A percentile compares a stretch with the other conserved stretches of the same genome.
Evolutionary conservation across 2,113 vertebrate species (phyloP).

Genomic region (Mugil cephalus): DNA sequence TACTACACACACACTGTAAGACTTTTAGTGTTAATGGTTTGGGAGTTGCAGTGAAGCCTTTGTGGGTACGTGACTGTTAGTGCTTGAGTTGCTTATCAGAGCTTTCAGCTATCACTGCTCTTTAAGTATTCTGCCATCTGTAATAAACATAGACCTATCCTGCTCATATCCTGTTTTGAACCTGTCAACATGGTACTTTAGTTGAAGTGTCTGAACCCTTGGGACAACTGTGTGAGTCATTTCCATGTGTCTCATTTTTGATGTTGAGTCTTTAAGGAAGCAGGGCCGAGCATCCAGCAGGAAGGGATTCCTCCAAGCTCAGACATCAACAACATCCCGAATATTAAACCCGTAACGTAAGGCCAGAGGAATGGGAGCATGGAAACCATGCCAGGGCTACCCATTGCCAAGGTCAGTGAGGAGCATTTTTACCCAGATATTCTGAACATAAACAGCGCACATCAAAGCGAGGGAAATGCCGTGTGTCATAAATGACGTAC

Average conservation of each 20-base stretch:
- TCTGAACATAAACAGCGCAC: conserved; percentile 70
- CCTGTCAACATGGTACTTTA: conserved; percentile 81
- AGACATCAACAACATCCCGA: conserved; percentile 82
- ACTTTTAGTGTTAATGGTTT: background rate
- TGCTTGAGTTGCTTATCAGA: conserved; percentile 66
- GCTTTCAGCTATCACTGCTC: conserved; percentile 60
- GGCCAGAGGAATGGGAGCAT: conserved; percentile 66
- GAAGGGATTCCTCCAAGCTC: conserved; percentile 85
- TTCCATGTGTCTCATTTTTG: conserved; percentile 84
- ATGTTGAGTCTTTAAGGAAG: conserved; percentile 85
- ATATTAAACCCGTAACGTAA: conserved; percentile 63
- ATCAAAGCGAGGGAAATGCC: conserved; percentile 78
- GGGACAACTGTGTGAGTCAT: conserved; percentile 81
- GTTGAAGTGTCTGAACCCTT: conserved; percentile 69
- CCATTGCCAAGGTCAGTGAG: conserved; percentile 75
- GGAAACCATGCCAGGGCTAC: conserved; percentile 80
- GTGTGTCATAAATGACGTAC: conserved; percentile 74
- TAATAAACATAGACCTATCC: conserved; percentile 75
- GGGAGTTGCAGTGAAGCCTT: background rate
- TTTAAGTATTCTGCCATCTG: conserved; percentile 78
- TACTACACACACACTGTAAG: too few relatives aligned
- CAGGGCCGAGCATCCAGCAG: conserved; percentile 77
- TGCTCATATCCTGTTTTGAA: conserved; percentile 85
- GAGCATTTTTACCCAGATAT: conserved; percentile 62
- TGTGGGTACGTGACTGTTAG: conserved; percentile 63